Conservation (phyloP, 30 jellyfish, hydroid and myxozoan species). For the Phacellophora camtschatica region DNA sequence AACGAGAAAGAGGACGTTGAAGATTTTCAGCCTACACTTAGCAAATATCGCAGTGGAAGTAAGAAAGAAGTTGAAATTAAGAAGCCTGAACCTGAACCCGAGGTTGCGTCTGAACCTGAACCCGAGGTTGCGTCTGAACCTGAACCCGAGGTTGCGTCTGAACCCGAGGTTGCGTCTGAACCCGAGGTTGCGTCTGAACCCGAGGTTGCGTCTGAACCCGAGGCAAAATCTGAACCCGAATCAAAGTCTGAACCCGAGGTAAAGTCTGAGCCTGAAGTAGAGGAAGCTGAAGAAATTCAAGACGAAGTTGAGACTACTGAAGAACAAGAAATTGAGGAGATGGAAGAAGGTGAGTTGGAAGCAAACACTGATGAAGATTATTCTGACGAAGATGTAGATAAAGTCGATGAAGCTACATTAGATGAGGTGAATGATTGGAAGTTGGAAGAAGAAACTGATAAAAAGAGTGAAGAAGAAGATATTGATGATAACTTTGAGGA, state of each 20-base stretch:
- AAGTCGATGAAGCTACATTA: neutral
- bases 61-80: no score
- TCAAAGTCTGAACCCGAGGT: neutral
- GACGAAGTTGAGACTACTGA: neutral
- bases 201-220: no score
- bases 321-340: neutral
- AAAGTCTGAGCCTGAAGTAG: neutral
- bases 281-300: neutral
- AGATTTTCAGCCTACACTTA: no score
- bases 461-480: conserved; percentile 2
- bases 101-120: no score
- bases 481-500: conserved; percentile 22
- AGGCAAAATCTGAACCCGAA: no score
- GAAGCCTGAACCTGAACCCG: no score
- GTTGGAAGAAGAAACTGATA: neutral
- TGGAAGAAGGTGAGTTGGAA: neutral
- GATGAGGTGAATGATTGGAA: conserved; percentile 13
- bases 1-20: no score
- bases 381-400: neutral
- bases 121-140: no score
- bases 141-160: no score
- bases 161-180: no score
- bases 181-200: no score
- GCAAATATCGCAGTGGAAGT: no score
- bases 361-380: neutral